These are phyloP conservation scores for Neomorphus geoffroyi DNA, from an alignment of 2,797 vertebrate species.

Conservation along the genomic window DNA sequence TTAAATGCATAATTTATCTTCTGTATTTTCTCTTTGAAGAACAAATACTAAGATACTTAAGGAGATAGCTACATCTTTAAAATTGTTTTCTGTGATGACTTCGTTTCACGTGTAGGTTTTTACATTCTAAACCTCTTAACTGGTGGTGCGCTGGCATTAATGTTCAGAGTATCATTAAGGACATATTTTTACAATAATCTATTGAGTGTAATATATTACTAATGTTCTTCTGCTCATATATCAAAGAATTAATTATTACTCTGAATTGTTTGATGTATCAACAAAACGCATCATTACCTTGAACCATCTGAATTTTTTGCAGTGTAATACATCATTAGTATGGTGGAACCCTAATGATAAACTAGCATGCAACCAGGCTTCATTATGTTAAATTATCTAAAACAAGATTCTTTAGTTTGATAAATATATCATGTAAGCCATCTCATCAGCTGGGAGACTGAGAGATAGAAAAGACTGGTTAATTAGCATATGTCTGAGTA, in stretches of 20 bases:
- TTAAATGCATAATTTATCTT: not conserved
- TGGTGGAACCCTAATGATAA: slow-evolving; percentile 9
- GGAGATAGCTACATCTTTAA: not conserved
- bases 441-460: not conserved
- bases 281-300: slow-evolving; percentile 27
- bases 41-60: not conserved
- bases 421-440: not conserved
- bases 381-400: slow-evolving; percentile 40
- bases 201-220: not conserved
- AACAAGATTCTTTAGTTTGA: not conserved
- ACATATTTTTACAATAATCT: not conserved
- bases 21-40: not conserved
- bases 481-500: not conserved
- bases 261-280: not conserved
- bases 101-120: not conserved
- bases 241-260: slow-evolving; percentile 22
- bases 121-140: not conserved
- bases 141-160: not conserved
- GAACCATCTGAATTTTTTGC: slow-evolving; percentile 15
- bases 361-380: slow-evolving; percentile 1
- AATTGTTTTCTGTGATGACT: not conserved
- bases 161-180: not conserved
- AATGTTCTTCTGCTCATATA: not conserved
- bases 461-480: not conserved
- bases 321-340: not conserved